phyloP scores from a whole-genome alignment of 2,113 vertebrate genomes.

The Peromyscus californicus region DNA sequence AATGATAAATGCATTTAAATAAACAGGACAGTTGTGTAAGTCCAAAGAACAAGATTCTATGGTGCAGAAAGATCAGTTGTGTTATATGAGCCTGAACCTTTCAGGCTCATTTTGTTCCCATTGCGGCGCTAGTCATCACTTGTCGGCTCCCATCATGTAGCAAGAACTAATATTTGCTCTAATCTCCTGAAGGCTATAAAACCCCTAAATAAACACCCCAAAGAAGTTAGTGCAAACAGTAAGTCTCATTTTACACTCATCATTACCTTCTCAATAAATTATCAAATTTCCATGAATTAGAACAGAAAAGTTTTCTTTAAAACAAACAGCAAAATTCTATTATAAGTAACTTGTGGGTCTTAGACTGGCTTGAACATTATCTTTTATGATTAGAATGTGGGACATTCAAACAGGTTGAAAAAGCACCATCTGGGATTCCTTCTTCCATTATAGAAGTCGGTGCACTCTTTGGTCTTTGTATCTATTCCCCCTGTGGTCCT shows the following conservation, averaged over 20 bases:
- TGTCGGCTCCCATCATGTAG: neutral
- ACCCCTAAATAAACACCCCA: constrained; percentile 23
- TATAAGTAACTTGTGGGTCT: neutral
- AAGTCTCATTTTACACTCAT: constrained; percentile 4
- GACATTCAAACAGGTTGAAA: neutral
- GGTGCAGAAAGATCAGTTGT: neutral
- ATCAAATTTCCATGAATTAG: constrained; percentile 5
- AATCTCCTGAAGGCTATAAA: neutral
- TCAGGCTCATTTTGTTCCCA: neutral
- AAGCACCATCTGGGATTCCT: neutral
- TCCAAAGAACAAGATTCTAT: neutral
- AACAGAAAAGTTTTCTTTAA: neutral
- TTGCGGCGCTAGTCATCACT: neutral
- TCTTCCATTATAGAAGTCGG: accelerated
- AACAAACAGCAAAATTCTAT: constrained; percentile 13
- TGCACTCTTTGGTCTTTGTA: neutral
- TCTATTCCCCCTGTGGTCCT: neutral
- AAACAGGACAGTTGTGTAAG: neutral
- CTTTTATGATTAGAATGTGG: neutral
- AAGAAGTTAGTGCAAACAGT: neutral
- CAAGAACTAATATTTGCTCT: constrained; percentile 41
- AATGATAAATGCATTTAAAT: neutral
- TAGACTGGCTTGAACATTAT: neutral
- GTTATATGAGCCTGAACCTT: neutral
- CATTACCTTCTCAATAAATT: neutral